A percentile compares a stretch with the other conserved stretches of the same genome.
Evolutionary conservation across 2,888 invertebrate genomes (phyloP).

Genomic region (Drosophila merina): DNA sequence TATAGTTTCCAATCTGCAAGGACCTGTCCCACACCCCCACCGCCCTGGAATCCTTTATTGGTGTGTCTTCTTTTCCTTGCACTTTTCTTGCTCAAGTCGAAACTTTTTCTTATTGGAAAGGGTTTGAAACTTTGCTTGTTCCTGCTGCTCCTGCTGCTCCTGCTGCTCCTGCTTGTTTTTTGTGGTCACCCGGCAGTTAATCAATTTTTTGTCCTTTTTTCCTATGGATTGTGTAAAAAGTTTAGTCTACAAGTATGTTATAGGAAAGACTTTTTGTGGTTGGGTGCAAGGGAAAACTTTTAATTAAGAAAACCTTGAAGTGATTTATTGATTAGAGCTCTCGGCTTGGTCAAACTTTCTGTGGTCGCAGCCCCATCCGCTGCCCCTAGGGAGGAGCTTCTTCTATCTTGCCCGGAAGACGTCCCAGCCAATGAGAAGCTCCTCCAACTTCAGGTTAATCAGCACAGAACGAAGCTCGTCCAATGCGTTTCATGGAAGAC

Average conservation of each 20-base stretch:
- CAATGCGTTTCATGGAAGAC: background rate
- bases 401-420: background rate
- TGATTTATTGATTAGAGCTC: constrained; percentile 81
- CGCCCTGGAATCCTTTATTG: background rate
- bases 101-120: constrained; percentile 59
- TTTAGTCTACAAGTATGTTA: constrained; percentile 68
- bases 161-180: constrained; percentile 52
- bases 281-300: constrained; percentile 76
- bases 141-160: background rate
- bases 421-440: constrained; percentile 56
- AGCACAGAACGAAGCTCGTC: constrained; percentile 17
- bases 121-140: constrained; percentile 56
- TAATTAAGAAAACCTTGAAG: constrained; percentile 83
- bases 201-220: constrained; percentile 67
- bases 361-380: constrained; percentile 20
- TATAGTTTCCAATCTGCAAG: constrained; percentile 45
- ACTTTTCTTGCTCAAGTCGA: constrained; percentile 66
- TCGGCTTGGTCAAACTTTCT: constrained; percentile 46
- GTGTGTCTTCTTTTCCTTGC: constrained; percentile 36
- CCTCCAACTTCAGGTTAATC: constrained; percentile 59
- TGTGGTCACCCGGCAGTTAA: constrained; percentile 72
- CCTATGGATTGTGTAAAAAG: constrained; percentile 39
- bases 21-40: constrained; percentile 6
- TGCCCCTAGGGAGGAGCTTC: background rate
- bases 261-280: constrained; percentile 52